Conservation (phyloP, 2,888 invertebrate species). For the Achlya flavicornis region DNA sequence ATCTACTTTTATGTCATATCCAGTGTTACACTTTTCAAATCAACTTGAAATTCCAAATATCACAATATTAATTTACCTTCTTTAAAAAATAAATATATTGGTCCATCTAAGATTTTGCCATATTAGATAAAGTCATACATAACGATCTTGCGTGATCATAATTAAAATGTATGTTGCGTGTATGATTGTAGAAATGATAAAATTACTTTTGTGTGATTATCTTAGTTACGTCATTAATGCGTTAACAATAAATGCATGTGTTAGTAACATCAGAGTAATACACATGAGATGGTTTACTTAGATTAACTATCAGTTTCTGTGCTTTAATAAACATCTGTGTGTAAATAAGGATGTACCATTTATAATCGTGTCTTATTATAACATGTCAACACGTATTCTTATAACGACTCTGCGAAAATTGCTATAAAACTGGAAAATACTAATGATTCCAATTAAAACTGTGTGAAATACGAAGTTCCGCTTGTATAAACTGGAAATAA, state of each 20-base stretch:
- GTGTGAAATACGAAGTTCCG: no score
- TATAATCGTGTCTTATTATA: neutral
- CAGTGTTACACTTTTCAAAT: no score
- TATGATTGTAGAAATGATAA: constrained; percentile 13
- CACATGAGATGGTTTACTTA: constrained; percentile 54
- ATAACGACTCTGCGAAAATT: no score
- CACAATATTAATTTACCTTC: no score
- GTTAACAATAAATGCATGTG: constrained; percentile 24
- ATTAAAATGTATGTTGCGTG: constrained; percentile 17
- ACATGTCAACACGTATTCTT: neutral
- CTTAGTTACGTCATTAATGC: constrained; percentile 25
- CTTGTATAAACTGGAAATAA: no score
- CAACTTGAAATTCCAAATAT: no score
- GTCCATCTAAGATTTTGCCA: neutral
- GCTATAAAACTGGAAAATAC: no score
- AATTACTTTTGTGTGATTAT: neutral
- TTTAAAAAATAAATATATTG: neutral
- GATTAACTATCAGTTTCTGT: constrained; percentile 31
- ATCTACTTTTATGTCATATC: no score
- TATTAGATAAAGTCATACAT: neutral
- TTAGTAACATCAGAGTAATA: constrained; percentile 18
- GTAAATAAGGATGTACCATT: neutral
- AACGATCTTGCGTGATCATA: constrained; percentile 11
- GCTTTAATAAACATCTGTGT: neutral
- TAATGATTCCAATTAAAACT: no score